These are phyloP conservation scores for Embiotoca jacksoni DNA, from an alignment of 2,113 vertebrate genomes.

Conservation along the genomic window DNA sequence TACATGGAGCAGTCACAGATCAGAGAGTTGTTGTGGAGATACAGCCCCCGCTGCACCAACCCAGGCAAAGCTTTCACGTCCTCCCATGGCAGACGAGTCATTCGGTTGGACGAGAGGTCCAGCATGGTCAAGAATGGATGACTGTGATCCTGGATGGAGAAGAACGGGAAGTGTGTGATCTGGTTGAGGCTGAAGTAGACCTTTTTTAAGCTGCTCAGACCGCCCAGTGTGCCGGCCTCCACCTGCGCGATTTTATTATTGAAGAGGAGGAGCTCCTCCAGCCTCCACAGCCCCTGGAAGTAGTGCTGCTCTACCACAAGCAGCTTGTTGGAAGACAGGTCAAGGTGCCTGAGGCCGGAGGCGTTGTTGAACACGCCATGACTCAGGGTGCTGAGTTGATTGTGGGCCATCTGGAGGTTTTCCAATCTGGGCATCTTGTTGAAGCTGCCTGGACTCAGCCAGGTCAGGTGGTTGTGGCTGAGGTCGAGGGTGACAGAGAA, in stretches of 20 bases:
- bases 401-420: constrained; percentile 89
- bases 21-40: constrained; percentile 94
- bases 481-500: constrained; percentile 89
- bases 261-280: constrained; percentile 94
- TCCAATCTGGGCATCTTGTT: constrained; percentile 84
- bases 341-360: constrained; percentile 88
- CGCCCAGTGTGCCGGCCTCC: constrained; percentile 84
- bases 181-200: constrained; percentile 95
- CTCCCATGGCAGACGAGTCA: constrained; percentile 88
- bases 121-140: constrained; percentile 88
- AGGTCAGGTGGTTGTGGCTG: constrained; percentile 90
- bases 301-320: constrained; percentile 84
- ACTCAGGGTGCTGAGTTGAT: constrained; percentile 85
- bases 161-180: constrained; percentile 91
- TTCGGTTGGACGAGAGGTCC: constrained; percentile 94
- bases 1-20: constrained; percentile 91
- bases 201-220: constrained; percentile 87
- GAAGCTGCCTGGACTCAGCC: constrained; percentile 86
- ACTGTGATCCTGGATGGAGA: constrained; percentile 86
- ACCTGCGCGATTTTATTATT: constrained; percentile 90
- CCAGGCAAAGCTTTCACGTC: constrained; percentile 87
- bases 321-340: constrained; percentile 94
- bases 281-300: constrained; percentile 87
- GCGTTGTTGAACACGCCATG: constrained; percentile 85
- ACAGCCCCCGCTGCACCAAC: constrained; percentile 90